Evolutionary conservation across 1,140 invertebrate genomes (phyloP), one percentile per base, ranked within the genome.

Genomic region (Eupristina koningsbergeri): DNA sequence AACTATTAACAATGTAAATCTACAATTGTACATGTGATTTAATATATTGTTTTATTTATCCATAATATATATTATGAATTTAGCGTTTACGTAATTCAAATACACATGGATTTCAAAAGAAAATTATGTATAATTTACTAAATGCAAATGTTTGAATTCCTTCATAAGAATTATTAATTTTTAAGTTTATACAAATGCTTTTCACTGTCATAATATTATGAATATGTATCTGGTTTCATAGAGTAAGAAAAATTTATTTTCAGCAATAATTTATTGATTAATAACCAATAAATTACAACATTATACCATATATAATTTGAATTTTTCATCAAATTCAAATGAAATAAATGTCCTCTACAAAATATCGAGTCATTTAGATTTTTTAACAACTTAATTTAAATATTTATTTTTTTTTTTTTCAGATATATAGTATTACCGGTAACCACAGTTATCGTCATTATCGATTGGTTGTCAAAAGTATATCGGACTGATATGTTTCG

Each of bases 11-110:
- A 11, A 36, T 19, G 1, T 77, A n/a, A 26, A 3, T n/a, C n/a
- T n/a, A n/a, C 50, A 0, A 31, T 13, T 26, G 11, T 45, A 36
- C 29, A 34, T 15, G 58, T 36, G 45, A 81, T 81, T 63, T 81
- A 81, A 75, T 81, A 71, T 63, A 75, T 63, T 75, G 53, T 53
- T 31, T 81, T 58, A 64, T 81, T 75, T 64, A 81, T 39, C 71
- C 7, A 8, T n/a, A 17, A 81, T 41, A 75, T 50, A 8, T 64
- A 81, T 64, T 81, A 45, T 31, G 8, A 31, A 11, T 50, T 67
- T 71, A 41, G 58, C 58, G 58, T 73, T 29, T 53, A 50, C 39
- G 41, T 34, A 26, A 11, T 8, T 74, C 17, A 47, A 47, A 74
- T 74, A 47, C 0, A 74, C 47, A 74, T 47, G 13, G 36, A 26